Percentiles rank a stretch among this genome's conserved stretches.
Conservation (phyloP, 2,888 invertebrate species). For the Drosophila yooni region DNA sequence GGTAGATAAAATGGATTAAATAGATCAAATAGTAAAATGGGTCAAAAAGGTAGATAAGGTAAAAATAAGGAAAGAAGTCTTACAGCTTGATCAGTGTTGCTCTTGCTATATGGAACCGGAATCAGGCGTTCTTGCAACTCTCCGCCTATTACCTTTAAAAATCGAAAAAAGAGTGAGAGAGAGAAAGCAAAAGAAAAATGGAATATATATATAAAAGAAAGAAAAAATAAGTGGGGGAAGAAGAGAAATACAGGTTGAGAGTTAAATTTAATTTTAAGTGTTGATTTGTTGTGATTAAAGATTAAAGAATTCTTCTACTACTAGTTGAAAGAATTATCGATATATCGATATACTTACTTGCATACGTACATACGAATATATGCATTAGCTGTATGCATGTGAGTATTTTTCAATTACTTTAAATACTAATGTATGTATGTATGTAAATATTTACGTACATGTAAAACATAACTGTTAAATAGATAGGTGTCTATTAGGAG, state of each 20-base stretch:
- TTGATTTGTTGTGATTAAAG: conserved; percentile 1
- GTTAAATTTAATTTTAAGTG: not conserved
- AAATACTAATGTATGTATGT: not conserved
- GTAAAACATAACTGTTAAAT: not conserved
- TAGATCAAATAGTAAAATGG: not conserved
- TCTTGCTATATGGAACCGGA: conserved; percentile 99
- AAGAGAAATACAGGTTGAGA: conserved; percentile 9
- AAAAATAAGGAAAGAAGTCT: conserved; percentile 86
- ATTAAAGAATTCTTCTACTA: not conserved
- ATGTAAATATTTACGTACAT: conserved; percentile 1
- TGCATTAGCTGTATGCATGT: conserved; percentile 13
- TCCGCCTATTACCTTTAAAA: conserved; percentile 99
- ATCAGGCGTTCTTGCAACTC: conserved; percentile 99
- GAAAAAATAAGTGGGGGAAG: conserved; percentile 85
- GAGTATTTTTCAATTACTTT: not conserved
- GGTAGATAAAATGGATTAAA: not conserved
- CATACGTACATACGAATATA: conserved; percentile 6
- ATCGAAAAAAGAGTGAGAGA: conserved; percentile 63
- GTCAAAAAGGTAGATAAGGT: not conserved
- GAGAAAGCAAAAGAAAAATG: conserved; percentile 80
- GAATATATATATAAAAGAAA: conserved; percentile 84
- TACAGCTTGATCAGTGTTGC: conserved; percentile 99
- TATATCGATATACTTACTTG: conserved; percentile 2
- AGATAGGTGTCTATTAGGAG: not conserved
- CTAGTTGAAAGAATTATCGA: not conserved